phyloP scores from a whole-genome alignment of 2,113 vertebrate genomes.

The Alethe diademata region DNA sequence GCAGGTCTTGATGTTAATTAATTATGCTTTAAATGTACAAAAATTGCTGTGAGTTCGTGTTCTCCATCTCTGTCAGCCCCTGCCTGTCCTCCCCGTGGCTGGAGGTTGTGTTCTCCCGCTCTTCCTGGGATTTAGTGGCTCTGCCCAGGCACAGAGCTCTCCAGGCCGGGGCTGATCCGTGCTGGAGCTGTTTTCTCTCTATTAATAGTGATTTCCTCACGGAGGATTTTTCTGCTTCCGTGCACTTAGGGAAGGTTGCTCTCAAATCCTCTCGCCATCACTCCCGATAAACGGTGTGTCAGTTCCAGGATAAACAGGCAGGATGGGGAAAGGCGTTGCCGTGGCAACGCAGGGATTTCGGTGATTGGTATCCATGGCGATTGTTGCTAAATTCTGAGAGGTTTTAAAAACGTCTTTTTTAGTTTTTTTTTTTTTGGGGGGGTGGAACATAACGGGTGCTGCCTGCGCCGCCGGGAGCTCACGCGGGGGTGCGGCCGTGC shows the following conservation, averaged over 20 bases:
- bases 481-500: neutral
- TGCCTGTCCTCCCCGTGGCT: neutral
- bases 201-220: constrained; percentile 29
- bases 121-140: neutral
- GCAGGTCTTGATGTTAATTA: accelerated
- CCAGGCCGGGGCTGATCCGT: neutral
- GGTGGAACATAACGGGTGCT: neutral
- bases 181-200: neutral
- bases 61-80: accelerated
- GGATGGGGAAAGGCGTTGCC: constrained; percentile 34
- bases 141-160: neutral
- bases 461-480: neutral
- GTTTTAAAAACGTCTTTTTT: neutral
- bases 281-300: constrained; percentile 38
- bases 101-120: accelerated
- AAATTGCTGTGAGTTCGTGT: accelerated
- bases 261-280: neutral
- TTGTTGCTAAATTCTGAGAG: constrained; percentile 56
- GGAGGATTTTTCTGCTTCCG: constrained; percentile 27
- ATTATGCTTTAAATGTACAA: accelerated
- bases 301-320: constrained; percentile 49
- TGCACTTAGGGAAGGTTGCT: constrained; percentile 26
- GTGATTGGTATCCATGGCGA: constrained; percentile 73
- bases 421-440: neutral
- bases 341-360: constrained; percentile 59